Evolutionary conservation across 2,888 invertebrate genomes (phyloP).

Genomic region (Ennomos quercinarius): DNA sequence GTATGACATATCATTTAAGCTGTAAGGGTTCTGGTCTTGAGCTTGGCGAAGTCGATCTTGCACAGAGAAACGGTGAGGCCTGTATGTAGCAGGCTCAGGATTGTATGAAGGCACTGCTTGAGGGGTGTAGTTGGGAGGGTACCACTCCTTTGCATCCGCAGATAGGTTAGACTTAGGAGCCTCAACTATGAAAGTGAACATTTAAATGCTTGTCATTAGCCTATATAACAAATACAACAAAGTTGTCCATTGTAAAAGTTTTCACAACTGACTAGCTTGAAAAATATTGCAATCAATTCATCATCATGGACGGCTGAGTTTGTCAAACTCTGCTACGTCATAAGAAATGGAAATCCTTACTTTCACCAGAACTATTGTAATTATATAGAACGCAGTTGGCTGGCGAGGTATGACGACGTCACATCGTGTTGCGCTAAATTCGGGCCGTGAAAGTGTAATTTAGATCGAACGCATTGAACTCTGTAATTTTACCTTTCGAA

Average conservation of each 20-base stretch:
- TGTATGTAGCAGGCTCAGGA: conserved; percentile 64
- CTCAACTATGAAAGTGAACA: conserved; percentile 54
- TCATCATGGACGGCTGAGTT: conserved; percentile 55
- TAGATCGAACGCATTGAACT: conserved; percentile 6
- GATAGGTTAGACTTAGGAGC: conserved; percentile 79
- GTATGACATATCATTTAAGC: conserved; percentile 74
- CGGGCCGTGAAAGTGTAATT: conserved; percentile 53
- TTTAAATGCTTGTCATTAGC: conserved; percentile 17
- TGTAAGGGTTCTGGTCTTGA: conserved; percentile 74
- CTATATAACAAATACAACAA: conserved; percentile 17
- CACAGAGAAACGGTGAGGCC: conserved; percentile 72
- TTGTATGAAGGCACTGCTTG: conserved; percentile 62
- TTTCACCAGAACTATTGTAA: conserved; percentile 76
- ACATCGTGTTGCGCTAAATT: conserved; percentile 47
- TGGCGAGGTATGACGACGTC: conserved; percentile 66
- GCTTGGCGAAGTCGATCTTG: conserved; percentile 79
- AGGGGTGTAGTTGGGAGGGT: conserved; percentile 81
- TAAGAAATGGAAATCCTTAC: conserved; percentile 78
- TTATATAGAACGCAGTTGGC: conserved; percentile 62
- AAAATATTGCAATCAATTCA: conserved; percentile 48
- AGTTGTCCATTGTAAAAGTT: background rate
- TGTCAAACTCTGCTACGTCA: conserved; percentile 76
- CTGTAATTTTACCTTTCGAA: conserved; percentile 60
- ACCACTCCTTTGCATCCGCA: conserved; percentile 87
- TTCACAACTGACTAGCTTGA: conserved; percentile 45